Percentiles rank a stretch among this genome's conserved stretches.
Conservation (phyloP, 2,888 invertebrate genomes). For the Tuberolachnus salignus region DNA sequence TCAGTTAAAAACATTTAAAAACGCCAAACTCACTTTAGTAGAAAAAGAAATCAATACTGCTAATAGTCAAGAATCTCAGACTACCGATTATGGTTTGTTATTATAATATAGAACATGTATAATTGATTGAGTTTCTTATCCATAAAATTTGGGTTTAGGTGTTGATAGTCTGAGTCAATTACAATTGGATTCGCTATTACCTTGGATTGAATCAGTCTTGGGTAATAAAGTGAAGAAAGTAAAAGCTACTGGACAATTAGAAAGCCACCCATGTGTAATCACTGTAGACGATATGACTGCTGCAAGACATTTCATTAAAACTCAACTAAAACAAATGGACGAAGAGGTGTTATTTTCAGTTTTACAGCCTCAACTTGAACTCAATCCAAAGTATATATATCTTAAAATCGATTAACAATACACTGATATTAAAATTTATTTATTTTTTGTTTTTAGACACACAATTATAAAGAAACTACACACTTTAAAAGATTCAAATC, state of each 20-base stretch:
- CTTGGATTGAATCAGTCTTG: conserved; percentile 79
- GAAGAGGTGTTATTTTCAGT: conserved; percentile 86
- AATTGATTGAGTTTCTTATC: not conserved
- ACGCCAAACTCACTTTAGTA: conserved; percentile 79
- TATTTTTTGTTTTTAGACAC: conserved; percentile 69
- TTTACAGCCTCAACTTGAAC: conserved; percentile 89
- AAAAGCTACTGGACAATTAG: conserved; percentile 81
- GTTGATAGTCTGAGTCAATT: conserved; percentile 40
- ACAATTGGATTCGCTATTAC: conserved; percentile 77
- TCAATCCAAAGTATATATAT: conserved; percentile 83
- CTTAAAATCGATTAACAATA: conserved; percentile 6
- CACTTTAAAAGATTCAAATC: conserved; percentile 74
- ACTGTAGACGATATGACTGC: conserved; percentile 97
- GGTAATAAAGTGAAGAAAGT: conserved; percentile 82
- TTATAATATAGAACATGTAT: not conserved
- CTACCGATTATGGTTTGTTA: conserved; percentile 60
- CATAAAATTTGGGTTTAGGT: conserved; percentile 60
- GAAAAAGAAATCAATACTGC: conserved; percentile 84
- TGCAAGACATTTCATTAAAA: conserved; percentile 90
- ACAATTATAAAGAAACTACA: conserved; percentile 87
- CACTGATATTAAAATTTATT: not conserved
- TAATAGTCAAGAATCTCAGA: conserved; percentile 69
- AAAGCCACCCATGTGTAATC: conserved; percentile 90
- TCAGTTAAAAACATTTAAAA: conserved; percentile 83
- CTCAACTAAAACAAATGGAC: conserved; percentile 79